Base-by-base conservation (phyloP, 2,888 invertebrate species). In the Hyles lineata region DNA sequence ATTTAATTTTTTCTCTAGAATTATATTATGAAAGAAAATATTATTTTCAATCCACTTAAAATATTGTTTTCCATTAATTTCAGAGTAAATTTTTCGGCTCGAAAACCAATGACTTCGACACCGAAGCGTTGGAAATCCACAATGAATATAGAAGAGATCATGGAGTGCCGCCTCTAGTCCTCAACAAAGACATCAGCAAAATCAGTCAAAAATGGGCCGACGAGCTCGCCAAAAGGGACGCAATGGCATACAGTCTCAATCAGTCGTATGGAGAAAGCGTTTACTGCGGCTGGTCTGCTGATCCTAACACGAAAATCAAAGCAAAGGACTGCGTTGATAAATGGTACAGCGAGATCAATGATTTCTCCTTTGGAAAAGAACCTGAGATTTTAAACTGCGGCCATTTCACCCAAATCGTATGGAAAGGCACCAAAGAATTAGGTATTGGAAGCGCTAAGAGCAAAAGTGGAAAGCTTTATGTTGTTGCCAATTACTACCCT, bases 401-500 rank as follows among this genome's bases (percentile, higher is more conserved):
- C 76, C 95, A 95, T 87, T 96, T 97, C 81, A 97, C 97, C 0
- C 98, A 98, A 93, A 96, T 98, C 0, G 95, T 98, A n/a, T 98
- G 98, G 98, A 97, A 96, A 85, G 96, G 95, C 52, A 96, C 96
- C 5, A 96, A 92, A 78, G 96, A 97, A 83, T 89, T 98, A 75
- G 98, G 98, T 0, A 95, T 98, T 3, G 98, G 97, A 0, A 96
- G 96, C 83, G 97, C 97, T 6, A 96, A 96, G 81, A 96, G 96
- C 80, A 96, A 96, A 80, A 96, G 96, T 72, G 98, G 97, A 0
- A 97, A 97, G 86, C 95, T 97, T 1, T 97, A 97, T 81, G 97
- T 98, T 0, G 98, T 98, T 0, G 97, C 97, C 71, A 97, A 98
- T 88, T 98, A 98, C 84, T 95, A 96, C 83, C 98, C 98, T 0